Evolutionary conservation across 2,113 vertebrate genomes (phyloP), one percentile per base, ranked within the genome.

Genomic region (Porphyrio hochstetteri): DNA sequence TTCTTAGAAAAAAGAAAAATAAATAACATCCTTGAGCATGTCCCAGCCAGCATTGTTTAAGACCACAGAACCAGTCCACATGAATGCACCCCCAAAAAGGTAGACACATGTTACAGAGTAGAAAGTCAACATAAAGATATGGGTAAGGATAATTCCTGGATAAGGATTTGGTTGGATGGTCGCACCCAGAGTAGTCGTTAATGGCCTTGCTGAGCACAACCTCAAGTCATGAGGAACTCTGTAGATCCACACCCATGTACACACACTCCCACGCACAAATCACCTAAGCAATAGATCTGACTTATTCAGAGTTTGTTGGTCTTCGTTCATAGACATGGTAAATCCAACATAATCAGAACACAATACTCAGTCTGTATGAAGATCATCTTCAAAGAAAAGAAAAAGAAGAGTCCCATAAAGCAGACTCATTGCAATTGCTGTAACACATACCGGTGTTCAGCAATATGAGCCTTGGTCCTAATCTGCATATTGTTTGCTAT

Each of bases 251-350:
- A 57, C 7, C 67, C 28, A 31, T 2, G 1, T 65, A 55, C 35
- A 44, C 29, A 25, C 0, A 0, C 1, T 8, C 69, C 24, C 52
- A 29, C 6, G 0, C 0, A 2, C 7, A 65, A 68, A 74, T 23
- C 63, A 53, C 35, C 18, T 12, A 40, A 65, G 25, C n/a, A 42
- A 64, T 4, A 57, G 33, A 53, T 25, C 21, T 88, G 77, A 74
- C n/a, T 81, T 52, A 59, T 36, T 5, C 86, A 27, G 12, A 67
- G 33, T 42, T 75, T 79, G 38, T n/a, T 65, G 85, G 61, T 35
- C 48, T 91, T 61, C 61, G 13, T 38, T 48, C 50, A 60, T 0
- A 50, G 14, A 21, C 18, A 21, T 7, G 17, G 24, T 50, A 70
- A 83, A 91, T 23, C 16, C n/a, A 88, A 50, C 60, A 25, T 25